These are phyloP conservation scores for Lymantria monacha DNA, from an alignment of 2,888 invertebrate species.

Conservation along the genomic window DNA sequence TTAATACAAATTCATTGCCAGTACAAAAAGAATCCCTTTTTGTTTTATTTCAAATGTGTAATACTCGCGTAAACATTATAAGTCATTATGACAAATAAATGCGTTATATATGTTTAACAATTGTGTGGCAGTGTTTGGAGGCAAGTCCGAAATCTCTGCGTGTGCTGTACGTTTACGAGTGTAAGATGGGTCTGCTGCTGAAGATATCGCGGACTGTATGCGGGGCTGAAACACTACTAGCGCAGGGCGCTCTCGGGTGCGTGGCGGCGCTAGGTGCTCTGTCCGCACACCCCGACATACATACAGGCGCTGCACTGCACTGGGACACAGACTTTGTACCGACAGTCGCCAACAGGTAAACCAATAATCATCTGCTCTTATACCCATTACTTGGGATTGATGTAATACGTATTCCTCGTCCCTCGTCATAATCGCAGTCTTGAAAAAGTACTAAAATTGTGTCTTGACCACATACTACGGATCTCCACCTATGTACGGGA, in stretches of 20 bases:
- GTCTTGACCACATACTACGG: no score
- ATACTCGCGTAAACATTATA: no score
- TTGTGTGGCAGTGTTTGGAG: constrained; percentile 74
- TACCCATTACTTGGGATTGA: no score
- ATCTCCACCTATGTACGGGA: no score
- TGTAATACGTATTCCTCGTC: no score
- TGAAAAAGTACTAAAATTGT: no score
- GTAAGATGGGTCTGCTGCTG: constrained; percentile 90
- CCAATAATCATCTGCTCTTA: not conserved
- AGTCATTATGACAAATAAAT: no score
- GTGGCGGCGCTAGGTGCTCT: constrained; percentile 86
- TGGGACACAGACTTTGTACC: constrained; percentile 58
- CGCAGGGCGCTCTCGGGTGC: constrained; percentile 87
- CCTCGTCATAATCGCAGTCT: no score
- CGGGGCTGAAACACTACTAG: constrained; percentile 88
- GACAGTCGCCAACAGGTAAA: constrained; percentile 53
- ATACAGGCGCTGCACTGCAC: constrained; percentile 36
- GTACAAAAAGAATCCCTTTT: no score
- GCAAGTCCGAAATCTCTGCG: constrained; percentile 86
- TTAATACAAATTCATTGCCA: no score
- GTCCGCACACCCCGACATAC: constrained; percentile 87
- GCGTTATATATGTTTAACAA: no score
- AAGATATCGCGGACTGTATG: constrained; percentile 85
- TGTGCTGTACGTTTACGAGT: constrained; percentile 92
- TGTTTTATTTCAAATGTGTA: no score